Conservation (phyloP, 2,797 vertebrate species). For the Phylloscopus collybita region DNA sequence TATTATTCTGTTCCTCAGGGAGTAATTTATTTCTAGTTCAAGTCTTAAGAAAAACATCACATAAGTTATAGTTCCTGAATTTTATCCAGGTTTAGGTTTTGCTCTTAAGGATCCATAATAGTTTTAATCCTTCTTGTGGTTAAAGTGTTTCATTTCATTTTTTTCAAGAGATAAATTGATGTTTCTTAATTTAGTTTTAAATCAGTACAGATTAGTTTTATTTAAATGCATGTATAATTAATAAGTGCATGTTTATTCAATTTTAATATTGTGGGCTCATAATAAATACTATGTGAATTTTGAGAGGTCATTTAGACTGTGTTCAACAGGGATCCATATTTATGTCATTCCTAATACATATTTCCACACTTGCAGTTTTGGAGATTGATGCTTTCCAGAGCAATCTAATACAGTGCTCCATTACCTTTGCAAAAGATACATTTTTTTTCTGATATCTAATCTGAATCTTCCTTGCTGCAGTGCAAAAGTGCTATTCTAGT, state of each 20-base stretch:
- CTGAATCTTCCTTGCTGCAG: neutral
- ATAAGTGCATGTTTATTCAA: neutral
- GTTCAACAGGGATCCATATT: neutral
- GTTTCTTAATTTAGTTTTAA: conserved; percentile 15
- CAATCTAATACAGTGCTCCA: neutral
- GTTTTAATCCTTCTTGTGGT: neutral
- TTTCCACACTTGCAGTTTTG: neutral
- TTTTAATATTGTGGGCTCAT: neutral
- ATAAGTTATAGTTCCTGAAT: neutral
- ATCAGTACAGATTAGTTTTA: neutral
- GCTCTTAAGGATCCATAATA: neutral
- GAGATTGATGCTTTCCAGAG: neutral
- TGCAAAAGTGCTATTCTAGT: neutral
- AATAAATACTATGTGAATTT: neutral
- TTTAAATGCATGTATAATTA: conserved; percentile 26
- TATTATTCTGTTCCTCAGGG: conserved; percentile 28
- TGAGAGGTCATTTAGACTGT: neutral
- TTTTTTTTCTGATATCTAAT: neutral
- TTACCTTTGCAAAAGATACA: neutral
- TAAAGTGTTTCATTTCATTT: neutral
- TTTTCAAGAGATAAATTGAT: neutral
- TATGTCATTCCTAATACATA: neutral
- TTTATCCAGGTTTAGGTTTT: neutral
- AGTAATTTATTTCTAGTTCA: conserved; percentile 33
- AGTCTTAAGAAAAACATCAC: neutral